Evolutionary conservation across 2,797 vertebrate genomes (phyloP), one percentile per base, ranked within the genome.

Genomic region (Propithecus perrieri): DNA sequence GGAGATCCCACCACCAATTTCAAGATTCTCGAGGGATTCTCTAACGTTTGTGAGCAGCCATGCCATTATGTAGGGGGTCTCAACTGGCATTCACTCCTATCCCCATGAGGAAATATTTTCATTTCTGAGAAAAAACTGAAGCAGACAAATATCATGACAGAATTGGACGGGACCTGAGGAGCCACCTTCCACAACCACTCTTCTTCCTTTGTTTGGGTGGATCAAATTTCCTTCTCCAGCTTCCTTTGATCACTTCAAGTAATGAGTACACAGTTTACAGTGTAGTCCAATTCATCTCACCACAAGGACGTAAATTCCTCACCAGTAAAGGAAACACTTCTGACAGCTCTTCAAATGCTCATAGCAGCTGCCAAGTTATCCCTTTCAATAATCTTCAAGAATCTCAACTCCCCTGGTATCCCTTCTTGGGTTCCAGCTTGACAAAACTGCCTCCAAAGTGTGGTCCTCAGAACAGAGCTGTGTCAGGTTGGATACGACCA

Each of bases 101-200:
- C 46, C 53, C 38, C 11, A 5, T 53, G 59, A 81, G 14, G 59
- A 86, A 91, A 91, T 43, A 69, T 61, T 78, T 92, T 89, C 55
- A 89, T 71, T 91, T 69, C 81, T 86, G 91, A 93, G 48, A 41
- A 72, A 93, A 94, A 83, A 91, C 9, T 28, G 89, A 75, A 57
- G 43, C 67, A 85, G 28, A 87, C 43, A 72, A 22, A 46, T 26
- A 33, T 28, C 35, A 26, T 43, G 35, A 53, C 14, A 69, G 46
- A 81, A 12, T 69, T 14, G 9, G 55, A 79, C 41, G 50, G 26
- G 12, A 71, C 63, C 81, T 13, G 4, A 33, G 38, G 43, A 74
- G 3, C 43, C 43, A 76, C 38, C 78, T 35, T 0, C 5, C 8
- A 38, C 20, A 50, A 85, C 11, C 50, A n/a, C 11, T 24, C 59